Evolutionary conservation across 1,140 invertebrate species (phyloP), one percentile per base, ranked within the genome.

Genomic region (Physella acuta): DNA sequence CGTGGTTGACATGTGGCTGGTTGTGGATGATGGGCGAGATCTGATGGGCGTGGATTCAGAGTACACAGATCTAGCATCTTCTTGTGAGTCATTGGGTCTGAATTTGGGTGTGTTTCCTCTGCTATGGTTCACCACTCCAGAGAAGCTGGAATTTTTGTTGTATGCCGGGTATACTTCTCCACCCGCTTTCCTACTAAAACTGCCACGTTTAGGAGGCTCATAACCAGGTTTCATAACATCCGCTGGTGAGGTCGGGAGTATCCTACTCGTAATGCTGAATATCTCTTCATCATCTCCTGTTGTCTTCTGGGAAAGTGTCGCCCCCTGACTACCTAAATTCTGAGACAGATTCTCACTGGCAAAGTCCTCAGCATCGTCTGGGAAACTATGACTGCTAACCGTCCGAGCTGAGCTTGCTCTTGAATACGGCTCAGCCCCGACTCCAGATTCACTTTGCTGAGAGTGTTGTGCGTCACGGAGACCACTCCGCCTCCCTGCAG

Each of bases 381-480:
- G 79, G 69, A 82, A 80, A 52, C 76, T 78, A 30, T 73, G 71
- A 66, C 76, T 77, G 67, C 78, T 80, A 49, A 82, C 71, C 17
- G 79, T 81, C 26, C 73, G 61, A 5, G 72, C 73, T 34, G 80
- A 80, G 64, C 75, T 78, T n/a, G 77, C 75, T 34, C 63, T 37
- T 8, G 68, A 70, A 51, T 55, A 49, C 8, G 36, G 17, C 39
- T 28, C 44, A 14, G 26, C n/a, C 24, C 34, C 36, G 20, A 14
- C n/a, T 20, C 37, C 37, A 28, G 14, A 31, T 31, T 30, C n/a
- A n/a, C n/a, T n/a, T n/a, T n/a, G n/a, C n/a, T n/a, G n/a, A n/a
- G n/a, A n/a, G 26, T 28, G 4, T 60, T 52, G 24, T 3, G 51
- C 69, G 24, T 3, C 0, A 51, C 60, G 14, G 8, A 26, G 28